Evolutionary conservation across 2,113 vertebrate species (phyloP).

Genomic region (Alethe castanea): DNA sequence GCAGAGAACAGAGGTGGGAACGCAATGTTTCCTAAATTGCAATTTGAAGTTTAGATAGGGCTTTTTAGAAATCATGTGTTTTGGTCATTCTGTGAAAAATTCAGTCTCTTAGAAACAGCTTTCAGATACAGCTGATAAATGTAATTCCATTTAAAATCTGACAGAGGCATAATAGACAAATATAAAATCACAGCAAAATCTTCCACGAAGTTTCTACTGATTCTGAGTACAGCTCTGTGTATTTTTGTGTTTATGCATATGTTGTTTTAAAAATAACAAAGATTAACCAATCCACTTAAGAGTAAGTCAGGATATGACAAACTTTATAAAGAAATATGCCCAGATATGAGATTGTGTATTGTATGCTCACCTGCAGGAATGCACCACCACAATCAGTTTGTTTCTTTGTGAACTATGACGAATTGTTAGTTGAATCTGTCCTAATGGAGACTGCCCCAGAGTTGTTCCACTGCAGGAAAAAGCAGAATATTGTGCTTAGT

Average conservation of each 20-base stretch:
- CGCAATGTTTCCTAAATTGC: background rate
- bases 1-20: background rate
- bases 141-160: background rate
- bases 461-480: constrained; percentile 82
- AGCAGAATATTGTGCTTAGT: background rate
- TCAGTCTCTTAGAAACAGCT: background rate
- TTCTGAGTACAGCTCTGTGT: background rate
- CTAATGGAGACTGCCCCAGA: constrained; percentile 82
- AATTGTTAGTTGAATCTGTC: constrained; percentile 91
- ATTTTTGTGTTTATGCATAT: background rate
- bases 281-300: background rate
- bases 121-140: background rate
- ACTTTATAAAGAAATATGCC: background rate
- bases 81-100: background rate
- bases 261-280: background rate
- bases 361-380: constrained; percentile 84
- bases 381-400: constrained; percentile 92
- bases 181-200: background rate
- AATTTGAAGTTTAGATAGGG: background rate
- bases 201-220: background rate
- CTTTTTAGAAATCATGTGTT: fast-evolving
- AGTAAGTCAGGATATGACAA: background rate
- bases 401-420: constrained; percentile 93
- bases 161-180: background rate
- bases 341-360: background rate